Conservation (phyloP, 2,797 vertebrate genomes). For the Agapornis canus region DNA sequence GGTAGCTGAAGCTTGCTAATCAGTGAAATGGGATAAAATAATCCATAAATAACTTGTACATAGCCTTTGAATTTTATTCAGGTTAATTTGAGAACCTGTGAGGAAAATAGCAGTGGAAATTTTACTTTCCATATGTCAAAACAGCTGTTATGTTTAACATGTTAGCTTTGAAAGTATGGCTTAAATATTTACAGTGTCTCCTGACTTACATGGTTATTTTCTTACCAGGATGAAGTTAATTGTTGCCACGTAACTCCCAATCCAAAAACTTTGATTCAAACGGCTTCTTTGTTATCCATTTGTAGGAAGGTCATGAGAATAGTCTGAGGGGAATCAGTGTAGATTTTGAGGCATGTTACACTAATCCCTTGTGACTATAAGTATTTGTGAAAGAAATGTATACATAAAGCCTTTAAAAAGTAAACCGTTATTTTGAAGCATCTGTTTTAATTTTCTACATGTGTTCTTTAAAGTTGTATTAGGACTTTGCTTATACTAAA, state of each 20-base stretch:
- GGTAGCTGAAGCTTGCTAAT: not conserved
- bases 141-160: not conserved
- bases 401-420: not conserved
- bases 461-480: not conserved
- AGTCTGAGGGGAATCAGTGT: not conserved
- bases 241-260: not conserved
- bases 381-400: not conserved
- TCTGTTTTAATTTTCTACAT: not conserved
- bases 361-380: not conserved
- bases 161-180: not conserved
- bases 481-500: not conserved
- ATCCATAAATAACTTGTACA: not conserved
- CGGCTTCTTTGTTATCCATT: not conserved
- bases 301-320: not conserved
- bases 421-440: not conserved
- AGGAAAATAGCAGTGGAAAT: not conserved
- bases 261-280: not conserved
- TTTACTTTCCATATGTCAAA: not conserved
- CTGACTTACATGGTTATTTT: not conserved
- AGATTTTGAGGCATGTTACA: not conserved
- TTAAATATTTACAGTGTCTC: constrained; percentile 52
- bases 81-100: not conserved
- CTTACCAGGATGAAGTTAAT: constrained; percentile 32
- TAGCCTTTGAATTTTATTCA: not conserved
- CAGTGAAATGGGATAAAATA: not conserved